Conservation (phyloP, 2,797 vertebrate species). For the Gymnoscopelus braueri region DNA sequence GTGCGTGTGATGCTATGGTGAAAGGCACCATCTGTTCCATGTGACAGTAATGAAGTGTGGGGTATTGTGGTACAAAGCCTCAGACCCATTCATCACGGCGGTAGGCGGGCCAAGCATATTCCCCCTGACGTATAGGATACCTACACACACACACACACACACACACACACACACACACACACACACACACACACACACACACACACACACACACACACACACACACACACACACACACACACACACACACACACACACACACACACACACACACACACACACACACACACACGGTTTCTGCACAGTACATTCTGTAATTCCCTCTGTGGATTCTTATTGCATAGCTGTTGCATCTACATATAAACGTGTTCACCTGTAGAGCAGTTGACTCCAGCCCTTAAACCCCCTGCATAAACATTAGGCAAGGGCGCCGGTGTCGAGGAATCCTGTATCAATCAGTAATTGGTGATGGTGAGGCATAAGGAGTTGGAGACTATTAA, state of each 20-base stretch:
- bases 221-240: constrained; percentile 32
- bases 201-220: constrained; percentile 29
- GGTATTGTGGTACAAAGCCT: constrained; percentile 82
- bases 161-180: constrained; percentile 26
- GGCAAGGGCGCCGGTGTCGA: too few relatives aligned
- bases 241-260: constrained; percentile 19
- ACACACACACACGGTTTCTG: constrained; percentile 26
- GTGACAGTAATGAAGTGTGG: constrained; percentile 87
- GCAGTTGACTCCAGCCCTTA: constrained; percentile 5
- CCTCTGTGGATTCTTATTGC: constrained; percentile 3
- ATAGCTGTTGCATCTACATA: constrained; percentile 10
- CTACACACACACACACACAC: constrained; percentile 68
- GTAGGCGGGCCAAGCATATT: constrained; percentile 82
- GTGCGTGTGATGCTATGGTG: constrained; percentile 72
- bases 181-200: constrained; percentile 39
- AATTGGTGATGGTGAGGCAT: too few relatives aligned
- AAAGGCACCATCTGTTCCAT: constrained; percentile 87
- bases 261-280: constrained; percentile 30
- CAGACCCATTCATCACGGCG: constrained; percentile 82
- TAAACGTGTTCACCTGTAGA: constrained; percentile 46
- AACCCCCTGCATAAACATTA: too few relatives aligned
- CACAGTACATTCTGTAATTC: constrained; percentile 14
- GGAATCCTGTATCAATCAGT: too few relatives aligned
- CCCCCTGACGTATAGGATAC: constrained; percentile 78
- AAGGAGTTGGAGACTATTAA: too few relatives aligned